A percentile compares a stretch with the other conserved stretches of the same genome.
These are phyloP conservation scores for Heliangelus exortis DNA, from an alignment of 2,797 vertebrate species.

Conservation along the genomic window DNA sequence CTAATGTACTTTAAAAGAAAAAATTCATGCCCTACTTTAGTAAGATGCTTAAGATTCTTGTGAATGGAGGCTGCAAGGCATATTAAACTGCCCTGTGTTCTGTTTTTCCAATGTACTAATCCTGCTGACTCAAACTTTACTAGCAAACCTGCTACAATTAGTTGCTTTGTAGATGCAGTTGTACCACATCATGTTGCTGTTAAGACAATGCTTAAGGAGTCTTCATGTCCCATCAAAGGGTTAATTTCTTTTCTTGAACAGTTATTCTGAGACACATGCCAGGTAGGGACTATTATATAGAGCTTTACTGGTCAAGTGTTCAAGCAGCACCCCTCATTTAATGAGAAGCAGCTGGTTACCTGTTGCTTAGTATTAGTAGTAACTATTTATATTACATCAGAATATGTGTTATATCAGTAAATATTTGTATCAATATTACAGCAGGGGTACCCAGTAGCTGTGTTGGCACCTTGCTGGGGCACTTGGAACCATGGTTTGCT, in stretches of 20 bases:
- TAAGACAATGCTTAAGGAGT: not conserved
- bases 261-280: not conserved
- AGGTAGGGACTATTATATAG: not conserved
- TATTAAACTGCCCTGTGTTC: slow-evolving; percentile 22
- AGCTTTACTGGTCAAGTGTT: not conserved
- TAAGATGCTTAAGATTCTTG: slow-evolving; percentile 68
- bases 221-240: not conserved
- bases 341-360: not conserved
- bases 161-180: not conserved
- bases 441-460: not conserved
- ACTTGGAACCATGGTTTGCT: not conserved
- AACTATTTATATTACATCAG: not conserved
- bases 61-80: slow-evolving; percentile 53
- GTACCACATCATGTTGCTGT: not conserved
- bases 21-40: slow-evolving; percentile 50
- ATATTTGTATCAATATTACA: not conserved
- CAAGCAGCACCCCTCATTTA: not conserved
- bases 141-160: slow-evolving; percentile 28
- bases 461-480: not conserved
- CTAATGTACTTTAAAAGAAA: slow-evolving; percentile 51
- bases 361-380: not conserved
- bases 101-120: slow-evolving; percentile 42
- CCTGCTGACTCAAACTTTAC: slow-evolving; percentile 53
- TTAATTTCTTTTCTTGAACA: not conserved
- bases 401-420: not conserved